phyloP scores from a whole-genome alignment of 2,113 vertebrate genomes.

The Lipophrys pholis region DNA sequence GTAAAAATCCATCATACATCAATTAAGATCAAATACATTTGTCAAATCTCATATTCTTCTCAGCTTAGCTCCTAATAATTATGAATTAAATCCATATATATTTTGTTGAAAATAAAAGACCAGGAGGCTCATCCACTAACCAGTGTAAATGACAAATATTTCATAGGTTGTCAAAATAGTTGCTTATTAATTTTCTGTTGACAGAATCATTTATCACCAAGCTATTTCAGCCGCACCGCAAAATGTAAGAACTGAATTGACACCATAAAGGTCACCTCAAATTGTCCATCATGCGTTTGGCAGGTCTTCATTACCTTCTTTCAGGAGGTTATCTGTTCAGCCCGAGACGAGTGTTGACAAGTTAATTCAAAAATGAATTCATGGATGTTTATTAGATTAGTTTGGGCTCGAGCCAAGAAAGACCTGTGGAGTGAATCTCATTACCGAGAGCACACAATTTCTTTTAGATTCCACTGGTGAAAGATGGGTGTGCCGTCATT shows the following conservation, averaged over 20 bases:
- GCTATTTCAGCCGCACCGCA: background rate
- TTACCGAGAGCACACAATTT: background rate
- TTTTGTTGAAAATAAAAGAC: too few species aligned
- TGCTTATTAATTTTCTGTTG: background rate
- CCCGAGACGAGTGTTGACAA: background rate
- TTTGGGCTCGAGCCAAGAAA: background rate
- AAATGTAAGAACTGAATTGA: background rate
- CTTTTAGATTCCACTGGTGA: background rate
- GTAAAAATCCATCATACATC: too few species aligned
- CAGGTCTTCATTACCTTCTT: background rate
- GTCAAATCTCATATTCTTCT: too few species aligned
- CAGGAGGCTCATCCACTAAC: background rate
- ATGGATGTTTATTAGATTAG: background rate
- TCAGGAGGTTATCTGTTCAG: background rate
- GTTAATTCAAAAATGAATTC: background rate
- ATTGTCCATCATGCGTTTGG: too few species aligned
- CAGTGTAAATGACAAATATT: background rate
- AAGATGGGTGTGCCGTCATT: background rate
- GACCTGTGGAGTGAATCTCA: background rate
- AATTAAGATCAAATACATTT: too few species aligned
- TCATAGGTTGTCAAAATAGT: background rate
- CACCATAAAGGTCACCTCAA: too few species aligned
- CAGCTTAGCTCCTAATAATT: too few species aligned
- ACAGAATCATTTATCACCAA: background rate
- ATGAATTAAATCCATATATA: too few species aligned